Percentiles rank a stretch among this genome's conserved stretches.
Evolutionary conservation across 2,113 vertebrate genomes (phyloP).

Genomic region (Gymnogyps californianus): DNA sequence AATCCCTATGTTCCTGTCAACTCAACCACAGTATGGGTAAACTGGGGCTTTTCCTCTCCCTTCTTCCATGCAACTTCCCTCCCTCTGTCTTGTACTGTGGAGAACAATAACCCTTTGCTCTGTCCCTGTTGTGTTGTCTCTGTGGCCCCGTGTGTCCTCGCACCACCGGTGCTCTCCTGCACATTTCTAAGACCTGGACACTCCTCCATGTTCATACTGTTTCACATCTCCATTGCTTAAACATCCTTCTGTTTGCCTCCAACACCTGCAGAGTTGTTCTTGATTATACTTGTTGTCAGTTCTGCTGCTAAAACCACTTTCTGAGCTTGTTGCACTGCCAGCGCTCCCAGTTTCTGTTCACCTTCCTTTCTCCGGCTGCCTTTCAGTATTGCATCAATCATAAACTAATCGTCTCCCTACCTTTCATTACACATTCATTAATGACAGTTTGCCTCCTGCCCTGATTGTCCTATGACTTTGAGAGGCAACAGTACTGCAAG

Average conservation of each 20-base stretch:
- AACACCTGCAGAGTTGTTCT: neutral
- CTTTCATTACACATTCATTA: neutral
- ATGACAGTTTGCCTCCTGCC: neutral
- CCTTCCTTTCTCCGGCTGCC: neutral
- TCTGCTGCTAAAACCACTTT: neutral
- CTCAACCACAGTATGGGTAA: neutral
- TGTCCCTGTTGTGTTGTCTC: neutral
- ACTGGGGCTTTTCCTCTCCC: neutral
- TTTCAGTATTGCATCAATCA: neutral
- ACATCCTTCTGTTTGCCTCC: neutral
- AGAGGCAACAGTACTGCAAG: neutral
- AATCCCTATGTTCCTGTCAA: neutral
- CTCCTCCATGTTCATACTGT: fast-evolving
- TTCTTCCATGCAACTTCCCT: neutral
- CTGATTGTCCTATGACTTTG: neutral
- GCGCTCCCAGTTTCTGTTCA: neutral
- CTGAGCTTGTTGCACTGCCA: neutral
- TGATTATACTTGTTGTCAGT: neutral
- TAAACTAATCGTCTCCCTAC: neutral
- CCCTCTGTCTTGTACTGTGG: neutral
- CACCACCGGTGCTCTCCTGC: neutral
- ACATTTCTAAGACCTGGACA: neutral
- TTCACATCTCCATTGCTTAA: neutral
- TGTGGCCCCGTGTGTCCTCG: neutral
- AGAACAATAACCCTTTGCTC: neutral